Conservation (phyloP, 2,888 invertebrate species). For the Leucania comma region DNA sequence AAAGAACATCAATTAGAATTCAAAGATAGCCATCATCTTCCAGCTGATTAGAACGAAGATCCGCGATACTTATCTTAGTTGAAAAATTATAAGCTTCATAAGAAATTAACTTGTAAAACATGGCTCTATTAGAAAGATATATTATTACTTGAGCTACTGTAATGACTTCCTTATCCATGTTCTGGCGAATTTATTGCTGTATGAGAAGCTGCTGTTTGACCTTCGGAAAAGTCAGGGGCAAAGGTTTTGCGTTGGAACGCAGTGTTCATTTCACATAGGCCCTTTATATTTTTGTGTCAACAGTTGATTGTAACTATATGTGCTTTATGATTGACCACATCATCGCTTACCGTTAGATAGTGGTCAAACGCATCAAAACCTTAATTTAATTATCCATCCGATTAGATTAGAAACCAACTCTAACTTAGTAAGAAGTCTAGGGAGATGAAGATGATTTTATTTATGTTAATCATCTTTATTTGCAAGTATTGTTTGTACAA, state of each 20-base stretch:
- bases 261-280: background rate
- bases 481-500: too few species aligned
- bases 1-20: slow-evolving; percentile 33
- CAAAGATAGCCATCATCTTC: slow-evolving; percentile 29
- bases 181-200: slow-evolving; percentile 28
- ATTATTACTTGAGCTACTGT: slow-evolving; percentile 52
- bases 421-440: too few species aligned
- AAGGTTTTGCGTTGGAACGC: background rate
- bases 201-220: slow-evolving; percentile 23
- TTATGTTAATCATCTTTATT: too few species aligned
- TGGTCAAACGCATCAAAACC: too few species aligned
- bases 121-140: slow-evolving; percentile 48
- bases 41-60: slow-evolving; percentile 43
- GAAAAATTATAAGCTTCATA: slow-evolving; percentile 63
- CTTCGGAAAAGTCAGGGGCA: slow-evolving; percentile 4
- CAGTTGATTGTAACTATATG: background rate
- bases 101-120: slow-evolving; percentile 55
- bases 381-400: too few species aligned
- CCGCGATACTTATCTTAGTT: slow-evolving; percentile 43
- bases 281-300: background rate
- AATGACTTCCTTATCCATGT: slow-evolving; percentile 42
- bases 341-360: too few species aligned
- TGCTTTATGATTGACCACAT: too few species aligned
- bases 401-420: too few species aligned
- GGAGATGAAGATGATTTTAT: too few species aligned